Base-by-base conservation (phyloP, 2,797 vertebrate species). In the Myotis myotis region DNA sequence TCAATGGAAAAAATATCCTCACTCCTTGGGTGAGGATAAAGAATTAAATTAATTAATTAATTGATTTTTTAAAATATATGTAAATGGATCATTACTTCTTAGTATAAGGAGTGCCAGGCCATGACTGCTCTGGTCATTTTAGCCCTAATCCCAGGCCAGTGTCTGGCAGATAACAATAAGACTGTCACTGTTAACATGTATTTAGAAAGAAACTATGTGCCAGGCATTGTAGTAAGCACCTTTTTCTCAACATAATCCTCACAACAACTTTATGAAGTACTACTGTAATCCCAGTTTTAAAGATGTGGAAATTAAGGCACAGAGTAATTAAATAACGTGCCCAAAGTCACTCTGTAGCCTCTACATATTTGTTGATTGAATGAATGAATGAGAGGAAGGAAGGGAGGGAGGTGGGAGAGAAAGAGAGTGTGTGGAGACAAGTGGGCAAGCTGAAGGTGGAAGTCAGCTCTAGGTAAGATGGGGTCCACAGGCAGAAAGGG, bases 271-370 rank as follows among this genome's bases (percentile, higher is more conserved):
- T 70, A 22, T 55, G 36, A 88, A 89, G 8, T n/a, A 41, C 51
- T 72, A 70, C 36, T 80, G 17, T 84, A 79, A 89, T 72, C 30
- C 36, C n/a, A 68, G 30, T 86, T 96, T 87, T 71, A n/a, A 93
- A 85, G 64, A 44, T 87, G 41, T 76, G 15, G 57, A 64, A 41
- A 66, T 57, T 41, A 62, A 94, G 71, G 41, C 9, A 53, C 9
- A 89, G 53, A 91, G 25, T 22, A 75, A 28, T 91, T 83, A 72
- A 71, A 8, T 89, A 81, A 66, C 6, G 8, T 51, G 38, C 51
- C 12, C 47, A 38, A 53, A 92, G 33, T 79, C 41, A 41, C 20
- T 87, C 36, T 38, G 47, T 66, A 51, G 36, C 33, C 55, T 55
- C 25, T 66, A 36, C 70, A 66, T 93, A 13, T 64, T 62, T 87